Evolutionary conservation across 2,113 vertebrate species (phyloP), one percentile per base, ranked within the genome.

Genomic region (Isurus oxyrinchus): DNA sequence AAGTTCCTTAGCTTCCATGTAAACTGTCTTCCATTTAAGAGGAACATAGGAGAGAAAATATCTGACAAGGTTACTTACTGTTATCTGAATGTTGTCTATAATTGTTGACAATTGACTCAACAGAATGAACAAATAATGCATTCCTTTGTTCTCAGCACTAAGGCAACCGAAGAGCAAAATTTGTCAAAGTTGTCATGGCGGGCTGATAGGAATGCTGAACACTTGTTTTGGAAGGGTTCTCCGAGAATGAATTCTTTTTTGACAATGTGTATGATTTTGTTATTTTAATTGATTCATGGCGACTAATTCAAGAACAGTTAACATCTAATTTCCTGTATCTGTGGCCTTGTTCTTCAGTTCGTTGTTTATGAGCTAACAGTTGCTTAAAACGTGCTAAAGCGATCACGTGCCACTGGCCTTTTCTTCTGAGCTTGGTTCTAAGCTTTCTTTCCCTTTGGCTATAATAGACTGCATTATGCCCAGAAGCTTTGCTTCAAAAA

Each of bases 291-390:
- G 94, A 69, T 95, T 95, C 67, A 55, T 95, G 66, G 27, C 53
- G 94, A 95, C 13, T 95, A 95, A 95, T 95, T 95, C 94, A 95
- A 95, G 44, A 95, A 98, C 97, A 96, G 63, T 95, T 97, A 97
- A 97, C 97, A 97, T 97, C 98, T 97, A 97, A 53, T 95, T 95
- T 95, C 98, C 97, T 98, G 97, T 98, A 97, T 98, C 98, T 98
- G 98, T 98, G 98, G 98, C 98, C 98, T 99, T 98, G 98, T 98
- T 98, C 98, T 98, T 98, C 98, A 98, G 98, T 98, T 99, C 98
- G 98, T 98, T 99, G 98, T 99, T 99, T 98, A 98, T 98, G 97
- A 97, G 97, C 98, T 98, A 98, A 98, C 98, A 98, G 98, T 98
- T 98, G 97, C 98, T 98, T 98, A 98, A 98, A 98, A 98, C 97